These are phyloP conservation scores for Pteromalus puparum DNA, from an alignment of 1,140 invertebrate genomes.

Conservation along the genomic window DNA sequence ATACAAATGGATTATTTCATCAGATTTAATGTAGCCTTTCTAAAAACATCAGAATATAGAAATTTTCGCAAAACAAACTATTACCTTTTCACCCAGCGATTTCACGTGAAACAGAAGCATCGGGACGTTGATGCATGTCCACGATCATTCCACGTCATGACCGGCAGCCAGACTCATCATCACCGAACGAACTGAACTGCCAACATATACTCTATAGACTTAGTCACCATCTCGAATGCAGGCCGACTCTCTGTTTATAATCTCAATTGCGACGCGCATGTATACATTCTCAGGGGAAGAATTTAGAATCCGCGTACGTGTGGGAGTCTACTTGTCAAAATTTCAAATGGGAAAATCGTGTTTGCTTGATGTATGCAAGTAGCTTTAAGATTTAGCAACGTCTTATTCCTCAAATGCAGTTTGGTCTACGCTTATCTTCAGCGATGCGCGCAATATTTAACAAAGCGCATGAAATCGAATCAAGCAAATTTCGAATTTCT, in stretches of 20 bases:
- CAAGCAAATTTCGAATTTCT: too few species aligned
- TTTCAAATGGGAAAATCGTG: neutral
- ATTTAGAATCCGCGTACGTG: neutral
- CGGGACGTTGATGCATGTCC: conserved; percentile 60
- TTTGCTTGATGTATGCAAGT: neutral
- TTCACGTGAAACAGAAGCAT: conserved; percentile 51
- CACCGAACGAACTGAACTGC: conserved; percentile 56
- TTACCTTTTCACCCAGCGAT: neutral
- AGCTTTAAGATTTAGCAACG: too few species aligned
- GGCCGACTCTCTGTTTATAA: neutral
- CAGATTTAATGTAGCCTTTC: neutral
- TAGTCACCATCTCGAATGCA: neutral
- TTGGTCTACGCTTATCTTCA: too few species aligned
- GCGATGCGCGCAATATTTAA: neutral
- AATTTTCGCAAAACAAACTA: too few species aligned
- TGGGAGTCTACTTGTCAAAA: neutral
- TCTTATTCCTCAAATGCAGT: too few species aligned
- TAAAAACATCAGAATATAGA: too few species aligned
- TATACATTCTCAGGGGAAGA: neutral
- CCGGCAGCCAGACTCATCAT: conserved; percentile 57
- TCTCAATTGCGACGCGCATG: too few species aligned
- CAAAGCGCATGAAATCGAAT: too few species aligned
- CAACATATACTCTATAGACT: conserved; percentile 44
- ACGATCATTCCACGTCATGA: conserved; percentile 62
- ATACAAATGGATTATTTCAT: neutral